These are phyloP conservation scores for Myrmecobius fasciatus DNA, from an alignment of 2,113 vertebrate genomes.

Conservation along the genomic window DNA sequence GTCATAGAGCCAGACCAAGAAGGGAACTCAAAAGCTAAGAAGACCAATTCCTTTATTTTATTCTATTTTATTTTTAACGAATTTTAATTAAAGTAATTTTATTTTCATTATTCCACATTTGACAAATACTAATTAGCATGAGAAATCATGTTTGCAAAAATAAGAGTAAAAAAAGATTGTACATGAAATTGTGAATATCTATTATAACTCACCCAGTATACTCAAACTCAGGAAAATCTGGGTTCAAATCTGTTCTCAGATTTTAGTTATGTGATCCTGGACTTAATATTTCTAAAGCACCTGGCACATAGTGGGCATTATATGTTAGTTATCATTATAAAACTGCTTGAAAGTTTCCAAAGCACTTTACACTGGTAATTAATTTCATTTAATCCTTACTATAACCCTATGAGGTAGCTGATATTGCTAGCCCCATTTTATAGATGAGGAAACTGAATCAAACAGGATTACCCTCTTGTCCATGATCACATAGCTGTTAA, in stretches of 20 bases:
- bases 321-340: background rate
- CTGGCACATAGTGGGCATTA: background rate
- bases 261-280: background rate
- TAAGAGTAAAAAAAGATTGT: background rate
- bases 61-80: background rate
- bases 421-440: background rate
- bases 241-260: background rate
- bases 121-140: background rate
- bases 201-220: background rate
- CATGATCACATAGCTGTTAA: background rate
- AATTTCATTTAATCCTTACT: background rate
- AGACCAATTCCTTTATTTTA: background rate
- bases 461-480: background rate
- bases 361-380: background rate
- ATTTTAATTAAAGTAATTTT: background rate
- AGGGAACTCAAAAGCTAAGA: background rate
- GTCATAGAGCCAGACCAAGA: background rate
- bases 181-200: background rate
- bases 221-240: background rate
- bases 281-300: background rate
- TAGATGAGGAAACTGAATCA: background rate
- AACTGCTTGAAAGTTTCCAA: background rate
- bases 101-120: background rate
- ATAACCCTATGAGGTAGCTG: background rate
- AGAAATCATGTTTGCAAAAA: background rate